Evolutionary conservation across 1,140 invertebrate species (phyloP), one percentile per base, ranked within the genome.

Genomic region (Drosophila tani): DNA sequence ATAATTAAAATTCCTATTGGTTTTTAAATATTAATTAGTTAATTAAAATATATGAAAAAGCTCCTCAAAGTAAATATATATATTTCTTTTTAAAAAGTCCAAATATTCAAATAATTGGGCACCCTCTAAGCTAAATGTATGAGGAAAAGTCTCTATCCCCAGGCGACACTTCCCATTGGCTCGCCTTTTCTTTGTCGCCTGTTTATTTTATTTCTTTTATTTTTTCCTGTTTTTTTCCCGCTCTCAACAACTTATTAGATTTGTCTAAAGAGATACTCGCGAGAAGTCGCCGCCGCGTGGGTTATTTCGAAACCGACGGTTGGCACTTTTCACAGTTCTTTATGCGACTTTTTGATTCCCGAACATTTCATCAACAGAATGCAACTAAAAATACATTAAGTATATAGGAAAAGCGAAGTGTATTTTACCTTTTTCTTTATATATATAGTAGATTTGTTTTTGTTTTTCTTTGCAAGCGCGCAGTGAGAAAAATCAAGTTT

Each of bases 311-410:
- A 68, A 75, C 46, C 53, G 19, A 56, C 40, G 63, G 69, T 77
- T 80, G 71, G 62, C 70, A 64, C 74, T 80, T 81, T 62, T 75
- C 70, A 43, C 55, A 65, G 71, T 60, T 70, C 67, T 86, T 86
- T 79, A 82, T 85, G 79, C 70, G 79, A 80, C 76, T 67, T 84
- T 88, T 77, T 71, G 57, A 74, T 79, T 78, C 75, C 40, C 55
- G 53, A 71, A 38, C 53, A 67, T 83, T 76, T 83, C 65, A 76
- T 65, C 65, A 79, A 40, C 41, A 46, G 35, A 81, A 88, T 87
- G 81, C 85, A 88, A 88, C 84, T 81, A 88, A 75, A 87, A 81
- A 88, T 81, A 84, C 59, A 78, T 68, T 49, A 59, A 19, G 65
- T 46, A 43, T 43, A 43, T 62, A 62, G 66, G 32, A 67, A 57